These are phyloP conservation scores for Zaprionus africanus DNA, from an alignment of 1,140 invertebrate species.

Conservation along the genomic window DNA sequence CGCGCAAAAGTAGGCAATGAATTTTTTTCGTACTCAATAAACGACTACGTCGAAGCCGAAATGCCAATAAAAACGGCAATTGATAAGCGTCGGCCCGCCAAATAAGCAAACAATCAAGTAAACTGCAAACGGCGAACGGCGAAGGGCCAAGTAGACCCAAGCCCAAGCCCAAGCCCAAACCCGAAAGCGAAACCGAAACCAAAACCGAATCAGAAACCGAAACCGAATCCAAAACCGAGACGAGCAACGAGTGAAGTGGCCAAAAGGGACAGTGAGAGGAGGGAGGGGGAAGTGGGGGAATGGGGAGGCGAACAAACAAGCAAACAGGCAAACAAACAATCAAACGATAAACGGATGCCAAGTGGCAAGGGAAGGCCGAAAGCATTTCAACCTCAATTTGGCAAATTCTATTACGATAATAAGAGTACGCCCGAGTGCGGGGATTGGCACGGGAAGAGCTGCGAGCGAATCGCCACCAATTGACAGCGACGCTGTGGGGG, in stretches of 20 bases:
- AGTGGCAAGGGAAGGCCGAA: slow-evolving; percentile 52
- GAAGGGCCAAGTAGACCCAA: slow-evolving; percentile 1
- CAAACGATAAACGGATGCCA: slow-evolving; percentile 81
- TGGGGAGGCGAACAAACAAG: slow-evolving; percentile 56
- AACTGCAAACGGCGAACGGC: slow-evolving; percentile 34
- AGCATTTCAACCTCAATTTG: slow-evolving; percentile 84
- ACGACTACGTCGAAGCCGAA: slow-evolving; percentile 56
- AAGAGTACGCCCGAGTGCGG: slow-evolving; percentile 46
- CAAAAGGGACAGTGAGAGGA: slow-evolving; percentile 8
- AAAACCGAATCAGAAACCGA: slow-evolving; percentile 31
- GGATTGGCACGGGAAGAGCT: neutral
- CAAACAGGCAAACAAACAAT: slow-evolving; percentile 77
- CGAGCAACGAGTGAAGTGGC: slow-evolving; percentile 10
- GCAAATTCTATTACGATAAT: slow-evolving; percentile 84
- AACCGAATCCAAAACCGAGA: slow-evolving; percentile 13
- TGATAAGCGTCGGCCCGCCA: slow-evolving; percentile 73
- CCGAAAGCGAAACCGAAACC: slow-evolving; percentile 29
- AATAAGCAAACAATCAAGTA: slow-evolving; percentile 74
- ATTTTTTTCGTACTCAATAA: slow-evolving; percentile 72
- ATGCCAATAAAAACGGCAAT: slow-evolving; percentile 80
- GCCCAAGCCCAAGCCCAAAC: slow-evolving; percentile 10
- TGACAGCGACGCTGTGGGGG: slow-evolving; percentile 2
- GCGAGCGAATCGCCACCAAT: slow-evolving; percentile 31
- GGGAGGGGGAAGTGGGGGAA: no score
- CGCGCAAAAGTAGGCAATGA: slow-evolving; percentile 67